phyloP scores from a whole-genome alignment of 2,888 invertebrate genomes.

The Philereme vetulata region DNA sequence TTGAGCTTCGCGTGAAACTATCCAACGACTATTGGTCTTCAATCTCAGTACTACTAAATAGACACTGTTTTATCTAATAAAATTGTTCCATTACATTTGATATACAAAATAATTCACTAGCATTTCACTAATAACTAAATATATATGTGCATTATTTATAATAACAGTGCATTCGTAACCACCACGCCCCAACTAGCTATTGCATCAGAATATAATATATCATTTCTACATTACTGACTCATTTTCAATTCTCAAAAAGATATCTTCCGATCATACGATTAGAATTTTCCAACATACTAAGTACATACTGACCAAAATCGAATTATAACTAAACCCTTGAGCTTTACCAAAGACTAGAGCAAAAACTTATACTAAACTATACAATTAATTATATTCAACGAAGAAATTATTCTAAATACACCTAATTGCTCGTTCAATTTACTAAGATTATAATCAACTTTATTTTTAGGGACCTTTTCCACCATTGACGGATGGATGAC shows the following conservation, averaged over 20 bases:
- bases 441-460: conserved; percentile 6
- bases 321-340: conserved; percentile 62
- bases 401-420: conserved; percentile 15
- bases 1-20: conserved; percentile 18
- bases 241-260: conserved; percentile 17
- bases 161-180: conserved; percentile 22
- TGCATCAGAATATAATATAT: conserved; percentile 8
- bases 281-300: conserved; percentile 40
- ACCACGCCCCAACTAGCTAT: conserved; percentile 3
- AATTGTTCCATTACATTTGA: conserved; percentile 29
- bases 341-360: conserved; percentile 77
- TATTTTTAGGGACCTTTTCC: too few species aligned
- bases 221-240: conserved; percentile 10
- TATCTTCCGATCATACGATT: conserved; percentile 12
- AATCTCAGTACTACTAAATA: conserved; percentile 9
- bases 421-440: conserved; percentile 15
- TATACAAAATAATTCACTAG: conserved; percentile 35
- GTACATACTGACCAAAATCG: conserved; percentile 46
- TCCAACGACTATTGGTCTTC: conserved; percentile 17
- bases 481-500: too few species aligned
- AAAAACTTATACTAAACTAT: conserved; percentile 51
- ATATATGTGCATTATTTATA: conserved; percentile 20
- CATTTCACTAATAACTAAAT: conserved; percentile 30
- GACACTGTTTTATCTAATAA: conserved; percentile 25
- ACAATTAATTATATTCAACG: conserved; percentile 42